Evolutionary conservation across 2,113 vertebrate species (phyloP).

Genomic region (Alethe diademata): DNA sequence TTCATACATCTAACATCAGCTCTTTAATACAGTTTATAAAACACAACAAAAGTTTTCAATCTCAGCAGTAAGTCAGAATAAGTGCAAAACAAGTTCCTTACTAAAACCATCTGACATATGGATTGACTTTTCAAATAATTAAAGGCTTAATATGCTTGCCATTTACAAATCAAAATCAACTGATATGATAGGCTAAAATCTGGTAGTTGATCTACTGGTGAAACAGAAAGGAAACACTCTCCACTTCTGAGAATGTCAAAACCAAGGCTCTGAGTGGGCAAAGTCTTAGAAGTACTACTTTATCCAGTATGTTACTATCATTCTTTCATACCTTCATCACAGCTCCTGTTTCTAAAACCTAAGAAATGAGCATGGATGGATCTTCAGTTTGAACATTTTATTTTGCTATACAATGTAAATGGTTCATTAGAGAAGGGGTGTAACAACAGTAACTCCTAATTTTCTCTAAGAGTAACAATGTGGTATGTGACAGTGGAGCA

Average conservation of each 20-base stretch:
- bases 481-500: neutral
- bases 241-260: neutral
- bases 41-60: neutral
- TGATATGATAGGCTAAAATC: neutral
- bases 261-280: neutral
- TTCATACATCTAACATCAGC: slow-evolving; percentile 9
- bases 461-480: neutral
- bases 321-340: neutral
- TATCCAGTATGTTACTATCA: neutral
- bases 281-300: neutral
- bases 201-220: neutral
- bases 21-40: neutral
- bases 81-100: neutral
- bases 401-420: neutral
- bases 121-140: neutral
- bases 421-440: neutral
- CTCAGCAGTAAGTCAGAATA: neutral
- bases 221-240: neutral
- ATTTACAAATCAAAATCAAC: neutral
- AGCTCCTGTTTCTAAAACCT: neutral
- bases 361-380: neutral
- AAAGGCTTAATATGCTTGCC: neutral
- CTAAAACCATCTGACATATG: neutral
- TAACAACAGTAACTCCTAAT: neutral
- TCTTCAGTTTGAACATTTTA: neutral